Conservation (phyloP, 2,113 vertebrate genomes). For the Indicator indicator region DNA sequence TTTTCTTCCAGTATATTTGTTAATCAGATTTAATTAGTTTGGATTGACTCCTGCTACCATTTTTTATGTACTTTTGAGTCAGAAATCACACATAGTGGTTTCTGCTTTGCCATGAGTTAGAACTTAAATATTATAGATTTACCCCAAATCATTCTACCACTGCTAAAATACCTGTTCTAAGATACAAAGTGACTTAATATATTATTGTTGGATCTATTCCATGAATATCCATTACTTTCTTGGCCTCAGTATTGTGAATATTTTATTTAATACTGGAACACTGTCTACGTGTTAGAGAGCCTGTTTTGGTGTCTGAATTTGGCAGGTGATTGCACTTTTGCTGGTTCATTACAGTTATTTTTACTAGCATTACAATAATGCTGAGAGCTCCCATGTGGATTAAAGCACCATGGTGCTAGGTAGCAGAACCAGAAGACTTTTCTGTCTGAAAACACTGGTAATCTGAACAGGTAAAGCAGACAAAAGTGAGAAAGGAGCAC, state of each 20-base stretch:
- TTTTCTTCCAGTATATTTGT: constrained; percentile 18
- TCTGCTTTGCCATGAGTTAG: background rate
- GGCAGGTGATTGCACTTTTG: constrained; percentile 35
- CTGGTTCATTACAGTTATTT: constrained; percentile 42
- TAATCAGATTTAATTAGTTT: constrained; percentile 14
- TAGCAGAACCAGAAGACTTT: background rate
- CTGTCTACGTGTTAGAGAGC: background rate
- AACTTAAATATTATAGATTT: background rate
- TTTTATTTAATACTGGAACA: constrained; percentile 39
- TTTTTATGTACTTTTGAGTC: background rate
- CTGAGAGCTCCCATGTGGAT: background rate
- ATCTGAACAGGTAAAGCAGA: background rate
- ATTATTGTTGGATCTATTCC: constrained; percentile 50
- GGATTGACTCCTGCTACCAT: background rate
- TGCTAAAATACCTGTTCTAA: background rate
- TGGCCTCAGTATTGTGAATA: constrained; percentile 41
- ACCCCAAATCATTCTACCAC: background rate
- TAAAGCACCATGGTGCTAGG: background rate
- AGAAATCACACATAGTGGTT: background rate
- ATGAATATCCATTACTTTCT: constrained; percentile 50
- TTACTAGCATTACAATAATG: background rate
- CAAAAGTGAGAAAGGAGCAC: background rate
- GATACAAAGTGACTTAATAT: constrained; percentile 44
- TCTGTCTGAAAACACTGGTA: background rate
- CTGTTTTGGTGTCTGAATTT: constrained; percentile 31